Base-by-base conservation (phyloP, 2,797 vertebrate genomes). In the Oceanodroma leucorhoa region DNA sequence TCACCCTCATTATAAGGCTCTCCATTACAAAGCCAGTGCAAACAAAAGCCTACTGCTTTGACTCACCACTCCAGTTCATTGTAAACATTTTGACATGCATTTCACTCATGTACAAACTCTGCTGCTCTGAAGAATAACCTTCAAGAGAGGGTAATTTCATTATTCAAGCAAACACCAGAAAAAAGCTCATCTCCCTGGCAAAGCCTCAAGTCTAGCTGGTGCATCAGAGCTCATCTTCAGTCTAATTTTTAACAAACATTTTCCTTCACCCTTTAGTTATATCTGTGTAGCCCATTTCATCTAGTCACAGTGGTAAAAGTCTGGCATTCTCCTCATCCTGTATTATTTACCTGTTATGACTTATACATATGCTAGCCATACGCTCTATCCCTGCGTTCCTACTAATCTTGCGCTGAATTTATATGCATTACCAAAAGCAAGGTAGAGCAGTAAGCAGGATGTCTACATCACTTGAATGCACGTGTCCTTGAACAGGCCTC, bases 41-140 rank as follows among this genome's bases (percentile, higher is more conserved):
- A 81, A 93, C 92, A 90, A 94, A 95, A 97, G 89, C 60, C 72
- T 29, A 29, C 72, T 67, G 64, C 82, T 81, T 92, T 80, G 73
- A 78, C 90, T 89, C 86, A 51, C 34, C 58, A 85, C 46, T 81
- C 72, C 92, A 90, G 80, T 10, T 80, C 93, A 87, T 24, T 82
- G 94, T 94, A 97, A 97, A 97, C 94, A 97, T 96, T 97, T 93
- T 94, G 95, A 95, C 94, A 78, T 14, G 65, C 48, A 15, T 96
- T 95, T 95, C 90, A 50, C 71, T 94, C 80, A 62, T 27, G 71
- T 24, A 76, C 87, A 89, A 91, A 89, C 73, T 95, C 78, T 38
- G 43, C 84, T 43, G 32, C 84, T 93, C 87, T 3, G 6, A 87
- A 93, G 60, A 93, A 94, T 69, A 95, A 89, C 70, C 65, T 93